These are phyloP conservation scores for Carterocephalus palaemon DNA, from an alignment of 2,888 invertebrate species.

Conservation along the genomic window DNA sequence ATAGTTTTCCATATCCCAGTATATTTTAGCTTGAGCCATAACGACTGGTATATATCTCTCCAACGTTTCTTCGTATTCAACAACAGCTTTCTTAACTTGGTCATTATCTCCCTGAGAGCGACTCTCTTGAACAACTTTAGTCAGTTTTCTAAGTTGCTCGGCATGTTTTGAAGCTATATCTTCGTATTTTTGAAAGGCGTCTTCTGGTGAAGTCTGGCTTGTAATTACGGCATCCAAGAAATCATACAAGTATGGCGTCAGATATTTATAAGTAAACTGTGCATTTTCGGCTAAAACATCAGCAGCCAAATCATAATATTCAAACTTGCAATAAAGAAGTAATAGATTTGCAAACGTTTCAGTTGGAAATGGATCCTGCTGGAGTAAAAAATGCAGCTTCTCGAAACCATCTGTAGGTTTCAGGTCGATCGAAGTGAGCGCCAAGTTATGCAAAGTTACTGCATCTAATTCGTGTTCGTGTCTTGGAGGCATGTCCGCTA, in stretches of 20 bases:
- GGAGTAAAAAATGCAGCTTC: slow-evolving; percentile 88
- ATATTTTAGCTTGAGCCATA: slow-evolving; percentile 99
- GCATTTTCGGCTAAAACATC: slow-evolving; percentile 98
- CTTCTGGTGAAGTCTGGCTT: slow-evolving; percentile 97
- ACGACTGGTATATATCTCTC: slow-evolving; percentile 97
- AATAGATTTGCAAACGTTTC: slow-evolving; percentile 98
- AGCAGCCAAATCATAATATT: slow-evolving; percentile 98
- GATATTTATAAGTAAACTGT: slow-evolving; percentile 95
- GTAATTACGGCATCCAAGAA: slow-evolving; percentile 98
- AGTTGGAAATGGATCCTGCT: slow-evolving; percentile 97
- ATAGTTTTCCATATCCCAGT: slow-evolving; percentile 98
- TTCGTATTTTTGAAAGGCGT: slow-evolving; percentile 97
- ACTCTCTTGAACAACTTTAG: slow-evolving; percentile 96
- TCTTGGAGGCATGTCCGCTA: slow-evolving; percentile 94
- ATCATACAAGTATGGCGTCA: slow-evolving; percentile 96
- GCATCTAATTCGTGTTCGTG: slow-evolving; percentile 98
- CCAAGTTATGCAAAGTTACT: slow-evolving; percentile 98
- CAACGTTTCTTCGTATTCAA: slow-evolving; percentile 93
- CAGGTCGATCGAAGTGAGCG: slow-evolving; percentile 90
- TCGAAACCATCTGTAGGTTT: slow-evolving; percentile 96
- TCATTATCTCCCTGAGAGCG: slow-evolving; percentile 93
- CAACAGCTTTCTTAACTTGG: slow-evolving; percentile 91
- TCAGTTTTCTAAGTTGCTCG: slow-evolving; percentile 92
- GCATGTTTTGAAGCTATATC: slow-evolving; percentile 94
- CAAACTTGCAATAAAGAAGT: slow-evolving; percentile 96